A percentile compares a stretch with the other conserved stretches of the same genome.
These are phyloP conservation scores for Caenorhabditis angaria DNA, from an alignment of 2,888 invertebrate genomes.

Conservation along the genomic window DNA sequence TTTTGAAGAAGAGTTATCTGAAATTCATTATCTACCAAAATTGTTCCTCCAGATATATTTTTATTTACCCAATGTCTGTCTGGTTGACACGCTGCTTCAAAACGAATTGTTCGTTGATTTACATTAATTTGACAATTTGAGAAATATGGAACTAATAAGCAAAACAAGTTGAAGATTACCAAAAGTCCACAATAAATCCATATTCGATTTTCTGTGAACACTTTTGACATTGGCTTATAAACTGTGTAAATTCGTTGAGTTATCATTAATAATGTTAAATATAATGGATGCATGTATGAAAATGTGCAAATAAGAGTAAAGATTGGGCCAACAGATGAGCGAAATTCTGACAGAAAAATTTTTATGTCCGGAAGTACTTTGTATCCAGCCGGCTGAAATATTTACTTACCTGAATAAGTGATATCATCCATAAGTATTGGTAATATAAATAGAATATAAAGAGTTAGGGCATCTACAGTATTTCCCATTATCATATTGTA, in stretches of 20 bases:
- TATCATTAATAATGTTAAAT: constrained; percentile 19
- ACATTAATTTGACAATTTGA: constrained; percentile 22
- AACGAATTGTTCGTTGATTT: constrained; percentile 15
- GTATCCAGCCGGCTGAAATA: too few species aligned
- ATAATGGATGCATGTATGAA: constrained; percentile 28
- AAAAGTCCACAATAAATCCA: constrained; percentile 20
- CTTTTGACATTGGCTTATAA: neutral
- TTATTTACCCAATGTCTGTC: constrained; percentile 17
- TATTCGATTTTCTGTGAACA: constrained; percentile 5
- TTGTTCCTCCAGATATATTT: neutral
- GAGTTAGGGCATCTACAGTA: constrained; percentile 7
- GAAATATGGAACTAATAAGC: constrained; percentile 22
- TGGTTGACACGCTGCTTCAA: constrained; percentile 18
- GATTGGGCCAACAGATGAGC: constrained; percentile 10
- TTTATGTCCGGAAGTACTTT: neutral
- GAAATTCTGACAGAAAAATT: constrained; percentile 13
- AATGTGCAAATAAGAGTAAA: constrained; percentile 19
- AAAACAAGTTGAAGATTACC: constrained; percentile 16
- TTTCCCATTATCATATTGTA: constrained; percentile 23
- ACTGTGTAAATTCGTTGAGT: constrained; percentile 18
- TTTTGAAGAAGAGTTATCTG: constrained; percentile 32
- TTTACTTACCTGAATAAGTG: constrained; percentile 10
- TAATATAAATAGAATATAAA: constrained; percentile 17
- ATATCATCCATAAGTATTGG: constrained; percentile 17
- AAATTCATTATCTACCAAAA: neutral